A percentile compares a stretch with the other conserved stretches of the same genome.
phyloP scores from a whole-genome alignment of 2,113 vertebrate genomes.

The Trematocara unimaculatum region DNA sequence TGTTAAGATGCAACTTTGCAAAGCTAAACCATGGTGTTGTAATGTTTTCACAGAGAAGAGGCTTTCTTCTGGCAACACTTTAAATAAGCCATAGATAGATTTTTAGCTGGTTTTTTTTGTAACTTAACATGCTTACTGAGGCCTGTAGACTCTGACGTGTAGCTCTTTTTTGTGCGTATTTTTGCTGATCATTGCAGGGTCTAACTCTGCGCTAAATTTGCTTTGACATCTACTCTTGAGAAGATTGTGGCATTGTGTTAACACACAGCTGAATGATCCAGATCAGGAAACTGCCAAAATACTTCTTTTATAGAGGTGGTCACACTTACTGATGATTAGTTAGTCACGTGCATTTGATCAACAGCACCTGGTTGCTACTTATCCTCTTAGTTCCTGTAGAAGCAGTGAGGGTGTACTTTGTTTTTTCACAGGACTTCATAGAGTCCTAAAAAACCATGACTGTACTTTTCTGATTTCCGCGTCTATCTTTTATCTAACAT shows the following conservation, averaged over 20 bases:
- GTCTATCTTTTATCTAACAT: not conserved
- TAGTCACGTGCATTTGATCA: not conserved
- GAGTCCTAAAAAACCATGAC: not conserved
- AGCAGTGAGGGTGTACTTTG: not conserved
- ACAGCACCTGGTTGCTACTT: not conserved
- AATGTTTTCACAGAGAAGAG: not conserved
- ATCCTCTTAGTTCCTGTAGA: no score
- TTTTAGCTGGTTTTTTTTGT: not conserved
- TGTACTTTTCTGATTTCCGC: not conserved
- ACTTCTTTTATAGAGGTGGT: not conserved
- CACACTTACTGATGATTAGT: not conserved
- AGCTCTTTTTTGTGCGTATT: not conserved
- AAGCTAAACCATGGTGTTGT: not conserved
- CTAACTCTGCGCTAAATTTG: not conserved
- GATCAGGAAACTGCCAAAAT: not conserved
- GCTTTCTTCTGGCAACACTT: not conserved
- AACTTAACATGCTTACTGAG: not conserved
- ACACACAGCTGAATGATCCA: not conserved
- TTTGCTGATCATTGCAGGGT: not conserved
- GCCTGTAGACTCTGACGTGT: not conserved
- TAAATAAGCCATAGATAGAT: not conserved
- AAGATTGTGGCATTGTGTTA: not conserved
- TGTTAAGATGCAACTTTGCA: not conserved
- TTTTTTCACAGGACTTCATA: not conserved
- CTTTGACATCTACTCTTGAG: not conserved